Conservation (phyloP, 2,113 vertebrate genomes). For the Enhydra lutris region DNA sequence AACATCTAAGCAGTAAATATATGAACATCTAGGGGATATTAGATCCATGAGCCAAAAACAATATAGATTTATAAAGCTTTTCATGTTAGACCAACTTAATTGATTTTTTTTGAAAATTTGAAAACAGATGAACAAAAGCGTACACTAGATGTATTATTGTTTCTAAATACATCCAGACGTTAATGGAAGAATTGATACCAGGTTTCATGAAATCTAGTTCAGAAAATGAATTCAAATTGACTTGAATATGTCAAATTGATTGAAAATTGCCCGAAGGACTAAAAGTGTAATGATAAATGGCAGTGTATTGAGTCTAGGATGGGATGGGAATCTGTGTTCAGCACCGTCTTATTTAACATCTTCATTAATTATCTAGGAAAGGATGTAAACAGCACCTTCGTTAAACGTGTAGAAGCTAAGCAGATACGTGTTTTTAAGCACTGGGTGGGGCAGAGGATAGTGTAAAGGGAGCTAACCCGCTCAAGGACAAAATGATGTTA, state of each 20-base stretch:
- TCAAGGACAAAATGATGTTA: not conserved
- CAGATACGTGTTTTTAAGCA: not conserved
- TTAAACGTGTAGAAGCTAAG: not conserved
- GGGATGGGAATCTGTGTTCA: not conserved
- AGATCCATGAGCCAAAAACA: not conserved
- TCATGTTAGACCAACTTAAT: constrained; percentile 26
- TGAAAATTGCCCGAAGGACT: constrained; percentile 65
- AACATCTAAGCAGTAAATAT: not conserved
- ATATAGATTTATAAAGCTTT: constrained; percentile 12
- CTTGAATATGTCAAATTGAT: constrained; percentile 70
- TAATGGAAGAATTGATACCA: constrained; percentile 45
- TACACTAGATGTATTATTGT: constrained; percentile 29
- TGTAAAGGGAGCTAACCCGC: not conserved
- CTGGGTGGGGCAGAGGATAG: not conserved
- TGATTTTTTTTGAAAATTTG: constrained; percentile 32
- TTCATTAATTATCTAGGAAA: constrained; percentile 45
- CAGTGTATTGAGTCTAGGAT: not conserved
- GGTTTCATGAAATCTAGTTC: constrained; percentile 45
- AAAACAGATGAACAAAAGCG: constrained; percentile 24
- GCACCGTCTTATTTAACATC: not conserved
- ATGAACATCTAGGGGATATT: not conserved
- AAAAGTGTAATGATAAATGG: constrained; percentile 44
- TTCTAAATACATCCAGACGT: constrained; percentile 53
- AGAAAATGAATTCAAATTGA: constrained; percentile 67
- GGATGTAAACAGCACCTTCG: not conserved